Percentiles rank a stretch among this genome's conserved stretches.
phyloP scores from a whole-genome alignment of 2,113 vertebrate species.

The Verasper variegatus region DNA sequence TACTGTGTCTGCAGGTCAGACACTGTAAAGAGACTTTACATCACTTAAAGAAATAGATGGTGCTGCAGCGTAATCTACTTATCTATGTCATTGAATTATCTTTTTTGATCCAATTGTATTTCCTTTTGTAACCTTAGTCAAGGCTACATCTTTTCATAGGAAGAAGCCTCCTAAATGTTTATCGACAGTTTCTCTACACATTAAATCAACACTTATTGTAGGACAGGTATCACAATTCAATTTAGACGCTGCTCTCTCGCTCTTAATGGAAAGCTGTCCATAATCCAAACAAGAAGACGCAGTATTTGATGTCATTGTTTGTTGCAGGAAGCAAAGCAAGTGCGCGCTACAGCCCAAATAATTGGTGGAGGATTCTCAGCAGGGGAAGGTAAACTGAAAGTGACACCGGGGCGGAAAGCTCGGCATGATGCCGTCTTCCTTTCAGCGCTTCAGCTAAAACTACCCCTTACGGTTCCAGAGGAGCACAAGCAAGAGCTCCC shows the following conservation, averaged over 20 bases:
- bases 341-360: slow-evolving; percentile 69
- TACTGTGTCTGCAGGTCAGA: slow-evolving; percentile 29
- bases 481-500: slow-evolving; percentile 48
- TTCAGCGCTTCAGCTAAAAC: slow-evolving; percentile 64
- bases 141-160: slow-evolving; percentile 64
- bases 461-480: slow-evolving; percentile 51
- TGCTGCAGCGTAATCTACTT: slow-evolving; percentile 51
- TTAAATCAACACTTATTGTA: slow-evolving; percentile 58
- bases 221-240: slow-evolving; percentile 19
- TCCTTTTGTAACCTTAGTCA: slow-evolving; percentile 66
- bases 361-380: slow-evolving; percentile 76
- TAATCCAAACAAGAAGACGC: slow-evolving; percentile 53
- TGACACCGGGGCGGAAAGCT: slow-evolving; percentile 69
- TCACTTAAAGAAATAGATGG: slow-evolving; percentile 69
- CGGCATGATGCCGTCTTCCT: slow-evolving; percentile 68
- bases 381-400: slow-evolving; percentile 80
- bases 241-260: neutral
- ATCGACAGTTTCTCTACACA: slow-evolving; percentile 52
- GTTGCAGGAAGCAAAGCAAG: slow-evolving; percentile 50
- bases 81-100: slow-evolving; percentile 71
- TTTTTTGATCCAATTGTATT: slow-evolving; percentile 62
- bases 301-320: slow-evolving; percentile 73
- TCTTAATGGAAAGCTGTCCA: slow-evolving; percentile 46
- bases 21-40: slow-evolving; percentile 57
- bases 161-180: slow-evolving; percentile 56